Conservation (phyloP, 2,888 invertebrate species). For the Rhopalosiphum nymphaeae region DNA sequence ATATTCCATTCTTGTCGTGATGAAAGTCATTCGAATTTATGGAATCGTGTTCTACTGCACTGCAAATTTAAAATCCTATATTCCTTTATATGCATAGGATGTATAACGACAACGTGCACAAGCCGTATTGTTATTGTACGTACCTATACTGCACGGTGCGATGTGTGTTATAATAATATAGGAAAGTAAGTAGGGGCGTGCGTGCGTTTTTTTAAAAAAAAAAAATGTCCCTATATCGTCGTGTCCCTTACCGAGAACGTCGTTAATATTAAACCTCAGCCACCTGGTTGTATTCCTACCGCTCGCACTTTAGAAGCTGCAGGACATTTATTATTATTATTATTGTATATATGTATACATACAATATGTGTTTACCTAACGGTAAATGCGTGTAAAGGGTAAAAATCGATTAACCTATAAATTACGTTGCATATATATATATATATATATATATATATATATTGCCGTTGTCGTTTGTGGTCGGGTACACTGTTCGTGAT, state of each 20-base stretch:
- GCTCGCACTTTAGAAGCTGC: background rate
- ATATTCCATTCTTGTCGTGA: background rate
- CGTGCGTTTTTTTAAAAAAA: background rate
- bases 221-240: background rate
- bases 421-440: too few relatives aligned
- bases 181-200: background rate
- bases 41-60: background rate
- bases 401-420: conserved; percentile 11
- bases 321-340: conserved; percentile 11
- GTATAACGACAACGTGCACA: background rate
- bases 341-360: background rate
- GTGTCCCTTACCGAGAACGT: background rate
- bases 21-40: background rate
- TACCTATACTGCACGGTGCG: background rate
- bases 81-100: too few relatives aligned
- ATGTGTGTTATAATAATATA: background rate
- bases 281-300: conserved; percentile 4
- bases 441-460: background rate
- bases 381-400: background rate
- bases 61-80: background rate
- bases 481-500: background rate
- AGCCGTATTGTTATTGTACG: background rate
- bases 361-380: conserved; percentile 2
- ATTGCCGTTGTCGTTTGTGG: background rate
- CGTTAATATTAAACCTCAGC: conserved; percentile 5